Base-by-base conservation (phyloP, 2,888 invertebrate species). In the Fabriciana adippe region DNA sequence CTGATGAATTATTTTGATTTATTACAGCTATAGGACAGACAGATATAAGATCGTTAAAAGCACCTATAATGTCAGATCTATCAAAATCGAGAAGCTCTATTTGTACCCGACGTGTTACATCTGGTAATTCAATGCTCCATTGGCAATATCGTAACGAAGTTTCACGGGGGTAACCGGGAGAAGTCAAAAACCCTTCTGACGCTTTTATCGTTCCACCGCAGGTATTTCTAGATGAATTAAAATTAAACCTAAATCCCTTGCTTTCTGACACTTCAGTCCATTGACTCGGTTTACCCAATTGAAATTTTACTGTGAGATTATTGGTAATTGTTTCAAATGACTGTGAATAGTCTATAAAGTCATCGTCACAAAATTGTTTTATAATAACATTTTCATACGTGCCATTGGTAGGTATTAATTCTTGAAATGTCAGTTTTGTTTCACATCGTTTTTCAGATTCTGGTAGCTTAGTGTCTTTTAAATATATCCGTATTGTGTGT, bases 171-270 rank as follows among this genome's bases (percentile, higher is more conserved):
- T 97, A 98, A 13, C 95, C 95, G 0, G 96, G 95, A 14, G 96
- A 95, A 56, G 93, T 92, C 55, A 97, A 93, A 66, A 91, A 93
- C 0, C 98, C 98, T 55, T 93, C 92, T 16, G 95, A 85, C 1
- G 94, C 93, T 6, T 87, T 93, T 1, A 97, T 77, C 0, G 76
- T 80, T 35, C 95, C 95, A 11, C 96, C 97, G 82, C 98, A 98
- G n/a, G 80, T 77, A 0, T 88, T 79, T 4, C 83, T 84, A 1
- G 93, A 93, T 0, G 95, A 86, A 65, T 93, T 94, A 72, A 95
- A 97, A 26, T 88, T 92, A 53, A 97, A 79, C 72, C 89, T 90
- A 78, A 96, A 97, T 14, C 95, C 94, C 72, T 90, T 88, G 66
- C 81, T 89, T 31, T 78, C 77, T 0, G 79, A 75, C 6, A 81